Evolutionary conservation across 1,140 invertebrate species (phyloP).

Genomic region (Diprion similis): DNA sequence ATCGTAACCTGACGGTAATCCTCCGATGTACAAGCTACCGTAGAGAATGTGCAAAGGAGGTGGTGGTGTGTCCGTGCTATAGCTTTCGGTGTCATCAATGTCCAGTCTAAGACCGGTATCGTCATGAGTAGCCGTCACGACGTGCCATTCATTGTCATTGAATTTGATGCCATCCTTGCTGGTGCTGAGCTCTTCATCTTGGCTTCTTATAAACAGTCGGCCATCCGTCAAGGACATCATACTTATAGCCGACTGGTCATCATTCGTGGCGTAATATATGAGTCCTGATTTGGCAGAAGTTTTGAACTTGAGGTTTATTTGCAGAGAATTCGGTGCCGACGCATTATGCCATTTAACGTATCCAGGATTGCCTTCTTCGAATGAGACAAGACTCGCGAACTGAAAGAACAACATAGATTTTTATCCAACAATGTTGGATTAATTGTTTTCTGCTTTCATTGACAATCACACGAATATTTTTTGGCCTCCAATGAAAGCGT

Average conservation of each 20-base stretch:
- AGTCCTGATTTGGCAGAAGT: constrained; percentile 79
- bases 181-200: constrained; percentile 66
- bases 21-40: constrained; percentile 84
- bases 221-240: constrained; percentile 75
- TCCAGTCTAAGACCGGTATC: constrained; percentile 71
- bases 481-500: neutral
- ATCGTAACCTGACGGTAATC: constrained; percentile 70
- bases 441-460: neutral
- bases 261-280: constrained; percentile 76
- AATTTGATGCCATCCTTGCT: constrained; percentile 69
- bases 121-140: constrained; percentile 83
- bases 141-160: constrained; percentile 93
- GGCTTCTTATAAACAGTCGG: constrained; percentile 73
- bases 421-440: neutral
- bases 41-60: constrained; percentile 67
- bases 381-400: constrained; percentile 69
- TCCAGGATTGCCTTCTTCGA: constrained; percentile 65
- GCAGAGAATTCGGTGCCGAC: constrained; percentile 65
- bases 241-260: constrained; percentile 69
- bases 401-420: constrained; percentile 35
- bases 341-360: constrained; percentile 71
- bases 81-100: constrained; percentile 81
- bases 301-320: constrained; percentile 90
- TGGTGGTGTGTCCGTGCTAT: constrained; percentile 64
- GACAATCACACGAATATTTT: neutral